These are phyloP conservation scores for Botia almorhae DNA, from an alignment of 2,797 vertebrate genomes.

Conservation along the genomic window DNA sequence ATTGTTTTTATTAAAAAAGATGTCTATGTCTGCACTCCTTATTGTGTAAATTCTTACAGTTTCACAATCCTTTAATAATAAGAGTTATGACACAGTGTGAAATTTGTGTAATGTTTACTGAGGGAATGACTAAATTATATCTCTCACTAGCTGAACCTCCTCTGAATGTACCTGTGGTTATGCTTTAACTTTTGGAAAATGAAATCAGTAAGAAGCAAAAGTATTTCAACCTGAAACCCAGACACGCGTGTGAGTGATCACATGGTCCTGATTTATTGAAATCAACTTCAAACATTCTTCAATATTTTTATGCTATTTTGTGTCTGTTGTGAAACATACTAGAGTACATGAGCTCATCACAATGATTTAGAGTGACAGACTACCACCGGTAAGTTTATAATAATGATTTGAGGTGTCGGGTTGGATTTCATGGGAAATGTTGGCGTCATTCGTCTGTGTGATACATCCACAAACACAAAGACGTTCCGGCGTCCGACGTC, in stretches of 20 bases:
- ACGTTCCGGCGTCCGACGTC: no score
- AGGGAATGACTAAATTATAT: slow-evolving; percentile 28
- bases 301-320: neutral
- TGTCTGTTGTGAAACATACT: neutral
- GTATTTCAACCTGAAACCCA: neutral
- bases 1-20: neutral
- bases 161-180: slow-evolving; percentile 12
- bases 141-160: slow-evolving; percentile 25
- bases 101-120: neutral
- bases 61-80: slow-evolving; percentile 5
- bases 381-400: neutral
- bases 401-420: no score
- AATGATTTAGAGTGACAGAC: neutral
- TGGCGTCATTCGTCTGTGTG: no score
- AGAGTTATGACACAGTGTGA: neutral
- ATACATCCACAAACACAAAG: no score
- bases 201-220: neutral
- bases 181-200: neutral
- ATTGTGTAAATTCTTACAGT: no score
- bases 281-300: neutral
- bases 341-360: neutral
- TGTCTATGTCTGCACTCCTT: slow-evolving; percentile 19
- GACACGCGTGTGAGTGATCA: neutral
- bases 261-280: slow-evolving; percentile 5
- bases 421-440: no score